Percentiles rank a stretch among this genome's conserved stretches.
Conservation (phyloP, 2,113 vertebrate species). For the Brachyhypopomus gauderio region DNA sequence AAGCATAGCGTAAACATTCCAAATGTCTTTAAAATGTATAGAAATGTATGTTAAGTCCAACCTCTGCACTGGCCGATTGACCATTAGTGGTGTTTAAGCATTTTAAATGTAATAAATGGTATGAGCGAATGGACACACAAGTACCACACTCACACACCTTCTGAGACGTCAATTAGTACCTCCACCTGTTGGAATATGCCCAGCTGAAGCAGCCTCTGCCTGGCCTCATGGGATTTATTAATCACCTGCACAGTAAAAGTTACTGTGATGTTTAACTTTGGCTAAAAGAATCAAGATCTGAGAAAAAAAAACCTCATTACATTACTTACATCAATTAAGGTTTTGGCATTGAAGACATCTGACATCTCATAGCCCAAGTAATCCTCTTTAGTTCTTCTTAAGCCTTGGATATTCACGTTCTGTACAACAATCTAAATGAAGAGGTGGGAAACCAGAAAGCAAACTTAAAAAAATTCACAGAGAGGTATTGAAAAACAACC, state of each 20-base stretch:
- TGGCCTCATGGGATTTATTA: slow-evolving; percentile 87
- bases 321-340: slow-evolving; percentile 88
- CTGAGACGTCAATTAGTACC: slow-evolving; percentile 86
- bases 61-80: too few species aligned
- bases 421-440: slow-evolving; percentile 88
- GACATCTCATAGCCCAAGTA: slow-evolving; percentile 90
- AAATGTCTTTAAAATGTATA: too few species aligned
- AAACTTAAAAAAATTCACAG: neutral
- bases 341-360: slow-evolving; percentile 91
- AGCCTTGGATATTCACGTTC: slow-evolving; percentile 89
- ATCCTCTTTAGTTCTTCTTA: slow-evolving; percentile 94
- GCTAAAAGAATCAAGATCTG: neutral
- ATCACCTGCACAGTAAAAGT: slow-evolving; percentile 79
- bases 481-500: neutral
- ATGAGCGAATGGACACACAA: too few species aligned
- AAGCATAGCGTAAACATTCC: too few species aligned
- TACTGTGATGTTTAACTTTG: slow-evolving; percentile 5
- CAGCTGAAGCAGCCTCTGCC: slow-evolving; percentile 87
- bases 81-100: too few species aligned
- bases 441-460: neutral
- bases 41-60: too few species aligned
- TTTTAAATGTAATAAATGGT: too few species aligned
- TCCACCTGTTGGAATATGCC: slow-evolving; percentile 95
- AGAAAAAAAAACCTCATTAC: neutral
- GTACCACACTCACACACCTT: too few species aligned